Base-by-base conservation (phyloP, 2,888 invertebrate species). In the Sycophila texana region DNA sequence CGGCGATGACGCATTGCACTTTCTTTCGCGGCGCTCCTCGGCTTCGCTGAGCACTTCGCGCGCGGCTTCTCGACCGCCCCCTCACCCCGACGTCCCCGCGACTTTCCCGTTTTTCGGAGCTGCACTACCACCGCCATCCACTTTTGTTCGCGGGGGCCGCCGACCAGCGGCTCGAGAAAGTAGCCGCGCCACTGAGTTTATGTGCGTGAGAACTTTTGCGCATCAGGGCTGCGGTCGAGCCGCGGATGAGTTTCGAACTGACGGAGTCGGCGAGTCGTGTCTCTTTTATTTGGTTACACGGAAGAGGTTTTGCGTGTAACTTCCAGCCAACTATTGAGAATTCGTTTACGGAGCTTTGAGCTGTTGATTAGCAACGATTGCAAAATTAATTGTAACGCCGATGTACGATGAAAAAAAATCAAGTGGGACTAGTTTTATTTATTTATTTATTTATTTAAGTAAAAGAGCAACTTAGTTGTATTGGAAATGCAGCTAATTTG, bases 181-280 rank as follows among this genome's bases (percentile, higher is more conserved):
- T 57, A 20, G 5, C 39, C 51, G 70, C 26, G 39, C 39, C 39
- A 39, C 39, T 39, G 22, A 55, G 72, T 61, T 61, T 60, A 61
- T n/a, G 60, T 39, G 14, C 39, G 57, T 55, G 2, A 47, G 18
- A 72, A 61, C 61, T 72, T 61, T 72, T 30, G 51, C 61, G 61
- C 49, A 30, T 51, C 53, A 61, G 51, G 53, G 49, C 57, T 61
- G 72, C 72, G 72, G 61, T 61, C 18, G 58, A 39, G 57, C 4
- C 26, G 30, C 12, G 10, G 22, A 16, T 51, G 66, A 14, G 18
- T 18, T 57, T 55, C 39, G 5, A 53, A 20, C 22, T 53, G 22
- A 26, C 39, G 39, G 39, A 39, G 39, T 7, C 39, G 7, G 57
- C 57, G n/a, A n/a, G 60, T 30, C 10, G 39, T 63, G 13, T 63